phyloP scores from a whole-genome alignment of 2,888 invertebrate genomes.

The Chesias legatella region DNA sequence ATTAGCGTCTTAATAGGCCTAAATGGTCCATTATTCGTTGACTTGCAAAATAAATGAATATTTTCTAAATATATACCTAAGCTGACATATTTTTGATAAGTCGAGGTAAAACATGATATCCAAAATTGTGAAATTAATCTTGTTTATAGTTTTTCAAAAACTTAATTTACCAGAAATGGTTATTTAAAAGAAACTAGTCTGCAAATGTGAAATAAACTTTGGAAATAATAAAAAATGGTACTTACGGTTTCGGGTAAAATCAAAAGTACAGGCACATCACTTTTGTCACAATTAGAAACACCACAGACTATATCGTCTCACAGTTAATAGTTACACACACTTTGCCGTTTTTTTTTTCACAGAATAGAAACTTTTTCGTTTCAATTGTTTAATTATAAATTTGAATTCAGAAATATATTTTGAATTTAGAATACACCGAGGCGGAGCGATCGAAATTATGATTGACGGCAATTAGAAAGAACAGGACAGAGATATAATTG shows the following conservation, averaged over 20 bases:
- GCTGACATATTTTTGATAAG: not conserved
- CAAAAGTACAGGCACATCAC: slow-evolving; percentile 62
- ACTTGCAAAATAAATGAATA: too few species aligned
- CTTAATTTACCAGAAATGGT: too few species aligned
- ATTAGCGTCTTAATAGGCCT: slow-evolving; percentile 49
- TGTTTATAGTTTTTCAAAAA: not conserved
- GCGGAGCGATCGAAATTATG: slow-evolving; percentile 51
- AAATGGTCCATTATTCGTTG: slow-evolving; percentile 16
- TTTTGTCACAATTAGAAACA: slow-evolving; percentile 53
- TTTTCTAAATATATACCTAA: too few species aligned
- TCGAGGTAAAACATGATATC: not conserved
- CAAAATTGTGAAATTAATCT: not conserved
- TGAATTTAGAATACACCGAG: slow-evolving; percentile 35
- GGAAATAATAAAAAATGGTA: slow-evolving; percentile 28
- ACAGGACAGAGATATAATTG: slow-evolving; percentile 64
- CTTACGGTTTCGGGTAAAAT: slow-evolving; percentile 60
- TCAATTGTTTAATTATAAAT: slow-evolving; percentile 20
- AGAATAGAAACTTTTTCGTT: slow-evolving; percentile 18
- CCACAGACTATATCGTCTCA: slow-evolving; percentile 53
- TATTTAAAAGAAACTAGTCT: too few species aligned
- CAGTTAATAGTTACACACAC: slow-evolving; percentile 36
- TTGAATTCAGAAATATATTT: slow-evolving; percentile 25
- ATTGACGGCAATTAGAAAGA: slow-evolving; percentile 60
- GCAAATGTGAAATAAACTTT: too few species aligned
- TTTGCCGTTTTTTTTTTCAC: slow-evolving; percentile 30